These are phyloP conservation scores for Tarsius wallacei DNA, from an alignment of 2,797 vertebrate species.

Conservation along the genomic window DNA sequence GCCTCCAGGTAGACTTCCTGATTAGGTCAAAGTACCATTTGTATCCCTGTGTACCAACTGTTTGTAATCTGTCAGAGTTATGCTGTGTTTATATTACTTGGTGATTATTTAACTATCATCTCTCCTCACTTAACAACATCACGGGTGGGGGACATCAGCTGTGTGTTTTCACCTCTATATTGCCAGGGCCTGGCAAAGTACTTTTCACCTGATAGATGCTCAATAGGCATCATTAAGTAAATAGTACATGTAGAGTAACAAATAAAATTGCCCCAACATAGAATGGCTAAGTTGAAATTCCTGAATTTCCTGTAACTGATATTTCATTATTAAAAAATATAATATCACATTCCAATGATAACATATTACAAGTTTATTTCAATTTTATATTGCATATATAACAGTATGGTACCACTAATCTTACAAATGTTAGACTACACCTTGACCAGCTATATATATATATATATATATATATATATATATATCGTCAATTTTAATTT, in stretches of 20 bases:
- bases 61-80: background rate
- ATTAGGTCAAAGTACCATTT: background rate
- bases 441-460: background rate
- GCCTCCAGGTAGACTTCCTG: background rate
- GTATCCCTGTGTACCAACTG: background rate
- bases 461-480: background rate
- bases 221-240: background rate
- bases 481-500: background rate
- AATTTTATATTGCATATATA: background rate
- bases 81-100: background rate
- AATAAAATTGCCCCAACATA: background rate
- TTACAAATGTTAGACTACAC: background rate
- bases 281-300: background rate
- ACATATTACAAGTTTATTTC: background rate
- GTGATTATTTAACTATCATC: background rate
- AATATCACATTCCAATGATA: background rate
- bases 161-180: rapidly evolving
- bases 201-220: background rate
- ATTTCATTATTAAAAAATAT: background rate
- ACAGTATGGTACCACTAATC: background rate
- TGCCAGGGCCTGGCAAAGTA: background rate
- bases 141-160: background rate
- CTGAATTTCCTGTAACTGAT: background rate
- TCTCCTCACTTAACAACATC: background rate
- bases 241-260: background rate